Base-by-base conservation (phyloP, 1,140 invertebrate species). In the Drosophila erecta region DNA sequence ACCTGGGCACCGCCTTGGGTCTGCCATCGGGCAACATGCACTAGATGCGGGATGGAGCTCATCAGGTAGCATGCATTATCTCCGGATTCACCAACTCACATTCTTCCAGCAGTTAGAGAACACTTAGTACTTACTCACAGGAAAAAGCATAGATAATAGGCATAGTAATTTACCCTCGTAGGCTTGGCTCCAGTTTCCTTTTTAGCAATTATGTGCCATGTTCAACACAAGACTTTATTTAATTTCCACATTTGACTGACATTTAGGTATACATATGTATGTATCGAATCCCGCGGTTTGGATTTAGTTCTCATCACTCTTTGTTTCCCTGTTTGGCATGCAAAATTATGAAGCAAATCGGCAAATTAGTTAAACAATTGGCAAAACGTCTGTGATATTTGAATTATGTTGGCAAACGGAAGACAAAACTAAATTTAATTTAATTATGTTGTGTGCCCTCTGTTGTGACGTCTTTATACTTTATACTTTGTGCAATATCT, bases 331-430 rank as follows among this genome's bases (percentile, higher is more conserved):
- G 50, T 70, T 83, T 47, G 75, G 84, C 66, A 89, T 47, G 56
- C 79, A 72, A 86, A 86, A 89, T 89, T 83, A 50, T 79, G 46
- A 72, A 79, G 47, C 56, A 76, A 77, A 77, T 40, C 17, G 54
- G 43, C 43, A 76, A 83, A 83, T 86, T 79, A 79, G 81, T 86
- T 86, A 76, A 69, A 76, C 67, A 86, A 86, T 86, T 86, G 83
- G 83, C 83, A 86, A 86, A 86, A 83, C 80, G 83, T 86, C 83
- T 86, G 83, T 86, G 83, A 86, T 86, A 86, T 86, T 86, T 86
- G 76, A 87, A 86, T 86, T 89, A 79, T 83, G 75, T 86, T 87
- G 67, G 64, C 65, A 66, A 75, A 50, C 77, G 33, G 51, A 56
- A 67, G 71, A 56, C 27, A 71, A 71, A 79, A 49, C 81, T 49